phyloP scores from a whole-genome alignment of 2,888 invertebrate genomes.

The Agrilus cyanescens region DNA sequence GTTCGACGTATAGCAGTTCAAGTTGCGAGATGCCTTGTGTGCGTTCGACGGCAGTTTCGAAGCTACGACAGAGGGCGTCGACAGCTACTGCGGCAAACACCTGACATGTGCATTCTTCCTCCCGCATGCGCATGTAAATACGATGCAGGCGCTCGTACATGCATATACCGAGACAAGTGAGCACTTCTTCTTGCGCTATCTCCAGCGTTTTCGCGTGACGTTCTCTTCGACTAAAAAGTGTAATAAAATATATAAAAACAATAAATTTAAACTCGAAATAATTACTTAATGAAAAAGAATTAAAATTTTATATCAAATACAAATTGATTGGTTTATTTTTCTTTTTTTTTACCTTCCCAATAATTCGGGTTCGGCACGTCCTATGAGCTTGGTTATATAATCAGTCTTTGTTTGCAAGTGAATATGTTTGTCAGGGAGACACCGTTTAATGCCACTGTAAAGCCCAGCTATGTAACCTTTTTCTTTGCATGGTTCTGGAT shows the following conservation, averaged over 20 bases:
- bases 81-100: constrained; percentile 81
- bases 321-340: not conserved
- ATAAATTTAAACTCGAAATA: no score
- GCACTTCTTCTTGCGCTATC: constrained; percentile 91
- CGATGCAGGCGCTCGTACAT: constrained; percentile 82
- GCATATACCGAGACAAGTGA: constrained; percentile 88
- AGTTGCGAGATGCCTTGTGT: constrained; percentile 75
- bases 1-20: constrained; percentile 77
- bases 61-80: constrained; percentile 77
- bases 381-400: constrained; percentile 78
- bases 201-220: constrained; percentile 94
- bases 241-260: not conserved
- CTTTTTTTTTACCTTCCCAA: constrained; percentile 54
- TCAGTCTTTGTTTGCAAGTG: constrained; percentile 81
- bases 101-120: constrained; percentile 90
- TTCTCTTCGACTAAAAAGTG: constrained; percentile 56
- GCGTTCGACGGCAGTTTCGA: constrained; percentile 79
- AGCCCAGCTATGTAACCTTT: constrained; percentile 81
- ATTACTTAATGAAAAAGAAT: not conserved
- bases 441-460: constrained; percentile 77
- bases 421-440: constrained; percentile 75
- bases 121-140: constrained; percentile 73
- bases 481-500: constrained; percentile 71
- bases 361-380: constrained; percentile 83
- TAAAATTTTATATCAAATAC: not conserved